Percentiles rank a stretch among this genome's conserved stretches.
Evolutionary conservation across 2,113 vertebrate species (phyloP).

Genomic region (Salvator merianae): DNA sequence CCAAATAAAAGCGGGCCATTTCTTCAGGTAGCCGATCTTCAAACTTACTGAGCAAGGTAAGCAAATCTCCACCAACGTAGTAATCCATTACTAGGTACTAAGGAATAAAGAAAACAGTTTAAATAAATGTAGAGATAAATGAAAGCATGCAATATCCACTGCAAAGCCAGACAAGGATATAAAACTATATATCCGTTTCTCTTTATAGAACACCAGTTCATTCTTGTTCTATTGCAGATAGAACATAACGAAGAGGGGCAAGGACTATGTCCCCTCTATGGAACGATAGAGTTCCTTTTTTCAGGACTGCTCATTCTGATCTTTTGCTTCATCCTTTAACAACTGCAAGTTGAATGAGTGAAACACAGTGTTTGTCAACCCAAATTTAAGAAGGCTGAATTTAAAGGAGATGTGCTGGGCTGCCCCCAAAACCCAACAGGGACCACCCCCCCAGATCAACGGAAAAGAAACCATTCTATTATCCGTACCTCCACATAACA

Average conservation of each 20-base stretch:
- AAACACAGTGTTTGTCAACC: background rate
- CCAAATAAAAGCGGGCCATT: constrained; percentile 98
- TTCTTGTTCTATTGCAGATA: background rate
- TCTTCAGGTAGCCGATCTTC: constrained; percentile 97
- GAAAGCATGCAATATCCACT: background rate
- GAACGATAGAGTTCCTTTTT: background rate
- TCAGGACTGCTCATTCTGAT: background rate
- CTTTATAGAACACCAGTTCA: background rate
- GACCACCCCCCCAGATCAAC: background rate
- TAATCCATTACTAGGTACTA: constrained; percentile 99
- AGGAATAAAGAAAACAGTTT: background rate
- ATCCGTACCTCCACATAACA: background rate
- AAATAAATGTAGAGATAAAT: background rate
- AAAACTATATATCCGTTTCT: background rate
- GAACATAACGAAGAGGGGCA: background rate
- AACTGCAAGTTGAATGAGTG: background rate
- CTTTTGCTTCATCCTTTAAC: background rate
- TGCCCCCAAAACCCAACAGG: background rate
- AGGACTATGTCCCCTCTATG: background rate
- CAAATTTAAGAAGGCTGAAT: background rate
- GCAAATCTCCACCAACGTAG: constrained; percentile 96
- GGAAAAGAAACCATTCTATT: background rate
- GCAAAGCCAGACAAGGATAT: background rate
- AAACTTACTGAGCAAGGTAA: constrained; percentile 98
- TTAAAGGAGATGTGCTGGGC: background rate